Percentiles rank a stretch among this genome's conserved stretches.
Conservation (phyloP, 2,113 vertebrate genomes). For the Melanerpes aurifrons region DNA sequence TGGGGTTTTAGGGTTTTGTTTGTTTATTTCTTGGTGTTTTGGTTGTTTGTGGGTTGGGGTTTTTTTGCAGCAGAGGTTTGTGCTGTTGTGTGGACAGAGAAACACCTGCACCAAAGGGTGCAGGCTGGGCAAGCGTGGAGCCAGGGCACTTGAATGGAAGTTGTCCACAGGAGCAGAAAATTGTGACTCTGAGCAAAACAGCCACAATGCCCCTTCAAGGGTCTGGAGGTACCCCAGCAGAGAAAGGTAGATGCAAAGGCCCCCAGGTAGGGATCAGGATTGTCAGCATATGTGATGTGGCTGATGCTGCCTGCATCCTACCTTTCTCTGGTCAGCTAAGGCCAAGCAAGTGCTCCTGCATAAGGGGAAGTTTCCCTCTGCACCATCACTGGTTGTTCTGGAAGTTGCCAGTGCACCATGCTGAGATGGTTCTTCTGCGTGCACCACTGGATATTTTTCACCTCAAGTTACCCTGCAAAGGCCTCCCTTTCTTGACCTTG, state of each 20-base stretch:
- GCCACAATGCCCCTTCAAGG: background rate
- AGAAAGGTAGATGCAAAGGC: fast-evolving
- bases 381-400: no score
- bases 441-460: background rate
- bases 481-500: background rate
- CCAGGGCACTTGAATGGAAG: background rate
- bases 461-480: background rate
- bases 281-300: fast-evolving
- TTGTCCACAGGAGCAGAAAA: background rate
- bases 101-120: background rate
- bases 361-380: background rate
- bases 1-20: no score
- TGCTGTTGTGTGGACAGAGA: background rate
- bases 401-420: fast-evolving
- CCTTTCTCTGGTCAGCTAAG: background rate
- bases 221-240: fast-evolving
- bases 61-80: background rate
- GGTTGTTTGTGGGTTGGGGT: no score
- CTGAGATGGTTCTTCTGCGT: fast-evolving
- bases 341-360: background rate
- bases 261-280: background rate
- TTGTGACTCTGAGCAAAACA: background rate
- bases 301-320: background rate
- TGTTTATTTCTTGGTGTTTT: no score
- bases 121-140: background rate